Evolutionary conservation across 2,888 invertebrate species (phyloP).

Genomic region (Prosapia bicincta): DNA sequence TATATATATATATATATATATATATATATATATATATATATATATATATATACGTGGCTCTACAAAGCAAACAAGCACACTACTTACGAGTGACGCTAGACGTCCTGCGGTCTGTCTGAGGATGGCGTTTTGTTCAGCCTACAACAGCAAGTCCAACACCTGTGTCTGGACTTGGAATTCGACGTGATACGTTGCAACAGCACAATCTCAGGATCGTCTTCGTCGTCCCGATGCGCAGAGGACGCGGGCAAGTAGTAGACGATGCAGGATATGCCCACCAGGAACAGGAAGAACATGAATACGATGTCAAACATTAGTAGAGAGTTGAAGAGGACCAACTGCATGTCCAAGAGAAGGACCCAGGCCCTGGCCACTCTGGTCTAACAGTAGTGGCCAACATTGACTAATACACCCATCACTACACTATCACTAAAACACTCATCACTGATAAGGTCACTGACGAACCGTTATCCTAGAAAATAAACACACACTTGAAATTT

Average conservation of each 20-base stretch:
- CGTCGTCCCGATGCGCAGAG: slow-evolving; percentile 47
- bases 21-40: too few species aligned
- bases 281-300: slow-evolving; percentile 81
- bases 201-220: slow-evolving; percentile 16
- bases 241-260: slow-evolving; percentile 74
- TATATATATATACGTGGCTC: too few species aligned
- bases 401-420: background rate
- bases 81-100: slow-evolving; percentile 22
- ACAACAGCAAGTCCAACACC: slow-evolving; percentile 42
- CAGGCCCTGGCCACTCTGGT: background rate
- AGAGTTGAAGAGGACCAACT: slow-evolving; percentile 81
- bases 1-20: too few species aligned
- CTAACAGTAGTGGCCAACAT: slow-evolving; percentile 2
- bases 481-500: background rate
- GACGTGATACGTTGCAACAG: slow-evolving; percentile 33
- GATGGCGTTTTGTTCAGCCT: slow-evolving; percentile 31
- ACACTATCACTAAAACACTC: background rate
- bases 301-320: slow-evolving; percentile 86
- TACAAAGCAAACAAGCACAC: background rate
- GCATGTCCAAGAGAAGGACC: slow-evolving; percentile 52
- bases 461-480: background rate
- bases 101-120: slow-evolving; percentile 20
- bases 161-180: slow-evolving; percentile 49
- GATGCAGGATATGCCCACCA: slow-evolving; percentile 77
- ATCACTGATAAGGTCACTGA: background rate